Base-by-base conservation (phyloP, 2,113 vertebrate species). In the Zingel zingel region DNA sequence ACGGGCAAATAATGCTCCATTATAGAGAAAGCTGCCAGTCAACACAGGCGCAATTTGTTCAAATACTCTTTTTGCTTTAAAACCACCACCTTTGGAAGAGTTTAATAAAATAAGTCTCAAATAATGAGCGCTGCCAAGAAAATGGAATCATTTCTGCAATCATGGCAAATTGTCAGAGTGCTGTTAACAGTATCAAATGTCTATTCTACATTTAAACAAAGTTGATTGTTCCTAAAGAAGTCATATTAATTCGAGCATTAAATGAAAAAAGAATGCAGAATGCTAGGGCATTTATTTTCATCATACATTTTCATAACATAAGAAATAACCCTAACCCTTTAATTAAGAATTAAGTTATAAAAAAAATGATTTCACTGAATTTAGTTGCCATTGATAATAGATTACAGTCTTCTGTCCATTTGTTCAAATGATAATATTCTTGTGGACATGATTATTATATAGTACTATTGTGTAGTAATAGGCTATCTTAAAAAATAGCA, bases 1-100 rank as follows among this genome's bases (percentile, higher is more conserved):
- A 96, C 95, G 97, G 96, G 95, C 96, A 97, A 98, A 99, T 98
- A 99, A 99, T 97, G 97, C 96, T 96, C 97, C 97, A 99, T 99
- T 98, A 99, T 97, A 95, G 96, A 94, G 97, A 99, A 97, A 97
- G 96, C 96, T 97, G 97, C 96, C 97, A 98, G 97, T 97, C 97
- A 98, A 96, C 96, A 97, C 95, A 95, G 96, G 96, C 96, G 97
- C 97, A 98, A 99, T 99, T 99, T 99, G 96, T 97, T 97, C 96
- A 95, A 96, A 97, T 96, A 95, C 96, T 96, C 94, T 95, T 96
- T 94, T 95, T 96, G 94, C 96, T 96, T 97, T 97, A 97, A 95
- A 95, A 96, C 95, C 96, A 39, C 96, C 96, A 96, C 96, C 97
- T 97, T 97, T 97, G 94, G 96, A 97, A 95, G 97, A 96, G 96